Conservation (phyloP, 2,113 vertebrate species). For the Calcarius ornatus region DNA sequence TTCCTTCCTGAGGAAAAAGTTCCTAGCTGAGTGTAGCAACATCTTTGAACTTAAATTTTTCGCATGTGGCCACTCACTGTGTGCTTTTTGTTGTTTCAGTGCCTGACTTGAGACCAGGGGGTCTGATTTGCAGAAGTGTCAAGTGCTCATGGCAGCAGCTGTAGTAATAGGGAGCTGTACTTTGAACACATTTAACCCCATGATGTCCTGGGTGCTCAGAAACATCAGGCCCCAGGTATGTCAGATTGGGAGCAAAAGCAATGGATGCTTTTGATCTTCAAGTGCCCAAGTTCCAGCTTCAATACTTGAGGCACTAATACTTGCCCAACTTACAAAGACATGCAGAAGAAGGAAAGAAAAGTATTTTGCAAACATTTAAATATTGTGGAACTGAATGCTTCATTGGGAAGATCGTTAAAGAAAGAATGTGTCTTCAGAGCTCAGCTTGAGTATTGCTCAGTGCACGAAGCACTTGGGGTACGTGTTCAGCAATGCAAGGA, state of each 20-base stretch:
- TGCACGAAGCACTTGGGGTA: background rate
- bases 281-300: background rate
- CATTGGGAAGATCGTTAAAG: background rate
- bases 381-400: background rate
- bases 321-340: background rate
- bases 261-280: background rate
- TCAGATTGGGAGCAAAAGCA: background rate
- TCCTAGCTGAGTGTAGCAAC: background rate
- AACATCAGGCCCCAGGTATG: background rate
- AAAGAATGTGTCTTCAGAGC: background rate
- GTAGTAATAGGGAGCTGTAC: background rate
- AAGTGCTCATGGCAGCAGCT: background rate
- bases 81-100: background rate
- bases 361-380: background rate
- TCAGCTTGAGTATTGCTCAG: background rate
- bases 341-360: background rate
- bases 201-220: background rate
- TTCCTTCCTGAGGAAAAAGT: background rate
- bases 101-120: background rate
- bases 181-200: background rate
- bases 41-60: background rate
- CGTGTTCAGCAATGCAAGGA: background rate
- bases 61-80: accelerated
- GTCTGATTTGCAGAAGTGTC: background rate
- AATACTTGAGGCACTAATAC: background rate